Base-by-base conservation (phyloP, 2,888 invertebrate species). In the Ischnus inquisitorius region DNA sequence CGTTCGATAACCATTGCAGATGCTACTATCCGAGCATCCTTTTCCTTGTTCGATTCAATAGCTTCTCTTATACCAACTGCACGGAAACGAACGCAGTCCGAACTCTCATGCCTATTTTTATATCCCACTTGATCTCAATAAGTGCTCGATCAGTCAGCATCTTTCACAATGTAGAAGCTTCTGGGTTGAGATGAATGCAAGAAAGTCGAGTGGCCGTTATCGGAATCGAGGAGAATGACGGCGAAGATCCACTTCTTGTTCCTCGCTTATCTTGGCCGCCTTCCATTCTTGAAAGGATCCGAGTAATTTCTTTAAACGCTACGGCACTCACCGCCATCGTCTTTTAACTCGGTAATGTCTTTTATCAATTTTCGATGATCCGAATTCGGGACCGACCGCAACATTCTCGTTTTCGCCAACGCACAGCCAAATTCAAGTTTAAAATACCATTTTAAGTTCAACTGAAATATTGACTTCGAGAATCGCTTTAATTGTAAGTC, bases 301-400 rank as follows among this genome's bases (percentile, higher is more conserved):
- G 77, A 87, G 86, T 88, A 86, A 89, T 88, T 87, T 85, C 81
- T 87, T 85, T 87, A 85, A 87, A 87, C 83, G 86, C 41, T 68
- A 22, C 62, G 25, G 46, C 14, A 28, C 67, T 60, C 43, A 10
- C n/a, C 14, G 3, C 28, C 8, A 25, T 64, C 72, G 46, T 19
- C 60, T 48, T 67, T 72, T 69, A 34, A 41, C 62, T 69, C 51
- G 68, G 51, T 77, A 85, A 86, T 71, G 88, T 80, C 60, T 54
- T 78, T 86, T 87, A 88, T 88, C 88, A 89, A 89, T 89, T 89
- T 83, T 85, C 77, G 67, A 71, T 25, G 41, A 16, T 16, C 8
- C 43, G 28, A 54, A 19, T 54, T 3, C 19, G 10, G 12, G 10
- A 19, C 19, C 22, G 8, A 34, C 19, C 12, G 12, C 10, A 19